A percentile compares a stretch with the other conserved stretches of the same genome.
Evolutionary conservation across 1,140 invertebrate genomes (phyloP).

Genomic region (Drosophila pandora): DNA sequence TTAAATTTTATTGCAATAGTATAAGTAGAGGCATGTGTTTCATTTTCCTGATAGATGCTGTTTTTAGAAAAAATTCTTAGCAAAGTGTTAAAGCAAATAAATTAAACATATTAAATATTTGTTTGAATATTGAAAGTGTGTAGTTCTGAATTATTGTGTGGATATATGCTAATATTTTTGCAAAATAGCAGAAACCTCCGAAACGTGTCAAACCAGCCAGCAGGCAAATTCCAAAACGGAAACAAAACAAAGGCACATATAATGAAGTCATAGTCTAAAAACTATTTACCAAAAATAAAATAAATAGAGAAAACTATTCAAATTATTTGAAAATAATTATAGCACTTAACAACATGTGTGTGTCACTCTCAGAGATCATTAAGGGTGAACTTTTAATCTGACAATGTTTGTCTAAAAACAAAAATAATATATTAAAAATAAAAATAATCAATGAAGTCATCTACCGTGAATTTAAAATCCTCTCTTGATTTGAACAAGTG

Average conservation of each 20-base stretch:
- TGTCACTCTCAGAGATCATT: conserved; percentile 13
- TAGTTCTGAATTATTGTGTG: not conserved
- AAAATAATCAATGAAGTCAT: conserved; percentile 26
- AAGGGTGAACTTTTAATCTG: conserved; percentile 10
- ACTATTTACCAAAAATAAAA: conserved; percentile 6
- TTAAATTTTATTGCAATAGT: conserved; percentile 1
- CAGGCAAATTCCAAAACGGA: conserved; percentile 32
- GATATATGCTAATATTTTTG: conserved; percentile 15
- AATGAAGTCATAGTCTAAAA: conserved; percentile 47
- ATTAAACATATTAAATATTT: conserved; percentile 11
- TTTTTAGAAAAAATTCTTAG: not conserved
- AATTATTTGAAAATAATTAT: conserved; percentile 23
- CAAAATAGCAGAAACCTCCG: conserved; percentile 41
- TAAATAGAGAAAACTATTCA: conserved; percentile 3
- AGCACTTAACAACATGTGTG: conserved; percentile 17
- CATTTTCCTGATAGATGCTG: not conserved
- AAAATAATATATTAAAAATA: not conserved
- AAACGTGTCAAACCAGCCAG: conserved; percentile 69
- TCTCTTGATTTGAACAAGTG: conserved; percentile 1
- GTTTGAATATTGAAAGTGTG: not conserved
- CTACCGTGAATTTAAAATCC: conserved; percentile 15
- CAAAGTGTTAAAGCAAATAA: conserved; percentile 1
- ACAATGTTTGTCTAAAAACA: conserved; percentile 1
- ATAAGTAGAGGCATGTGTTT: conserved; percentile 11
- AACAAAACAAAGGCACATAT: conserved; percentile 37